Percentiles rank a stretch among this genome's conserved stretches.
Evolutionary conservation across 1,140 invertebrate genomes (phyloP).

Genomic region (Zaprionus ghesquierei): DNA sequence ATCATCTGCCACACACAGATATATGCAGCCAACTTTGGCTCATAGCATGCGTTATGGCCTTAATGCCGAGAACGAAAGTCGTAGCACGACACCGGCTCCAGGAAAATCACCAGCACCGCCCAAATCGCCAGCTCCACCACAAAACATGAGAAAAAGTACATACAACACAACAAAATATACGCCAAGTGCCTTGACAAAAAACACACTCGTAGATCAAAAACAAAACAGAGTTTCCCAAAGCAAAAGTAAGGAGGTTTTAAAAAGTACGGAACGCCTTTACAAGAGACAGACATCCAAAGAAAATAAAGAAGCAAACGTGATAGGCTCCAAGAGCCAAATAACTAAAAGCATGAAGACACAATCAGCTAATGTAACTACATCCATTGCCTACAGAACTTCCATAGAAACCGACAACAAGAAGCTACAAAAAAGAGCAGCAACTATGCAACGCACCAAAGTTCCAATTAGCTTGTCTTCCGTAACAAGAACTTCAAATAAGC

Average conservation of each 20-base stretch:
- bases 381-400: constrained; percentile 75
- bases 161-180: constrained; percentile 41
- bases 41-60: constrained; percentile 64
- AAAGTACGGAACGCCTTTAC: constrained; percentile 65
- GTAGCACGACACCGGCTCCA: constrained; percentile 37
- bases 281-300: constrained; percentile 70
- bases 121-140: constrained; percentile 56
- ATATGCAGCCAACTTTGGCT: constrained; percentile 77
- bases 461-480: constrained; percentile 73
- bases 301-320: constrained; percentile 68
- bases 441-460: constrained; percentile 66
- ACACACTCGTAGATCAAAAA: constrained; percentile 46
- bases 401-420: constrained; percentile 70
- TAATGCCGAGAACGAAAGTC: constrained; percentile 52
- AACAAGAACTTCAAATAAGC: constrained; percentile 56
- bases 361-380: constrained; percentile 66
- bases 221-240: constrained; percentile 54
- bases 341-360: constrained; percentile 74
- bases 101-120: constrained; percentile 61
- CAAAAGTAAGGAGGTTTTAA: constrained; percentile 63
- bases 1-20: constrained; percentile 58
- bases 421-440: constrained; percentile 44
- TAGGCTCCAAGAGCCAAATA: constrained; percentile 73
- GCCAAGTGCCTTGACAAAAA: constrained; percentile 76
- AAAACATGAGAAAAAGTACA: constrained; percentile 39